Conservation (phyloP, 2,888 invertebrate genomes). For the Omphaloscelis lunosa region DNA sequence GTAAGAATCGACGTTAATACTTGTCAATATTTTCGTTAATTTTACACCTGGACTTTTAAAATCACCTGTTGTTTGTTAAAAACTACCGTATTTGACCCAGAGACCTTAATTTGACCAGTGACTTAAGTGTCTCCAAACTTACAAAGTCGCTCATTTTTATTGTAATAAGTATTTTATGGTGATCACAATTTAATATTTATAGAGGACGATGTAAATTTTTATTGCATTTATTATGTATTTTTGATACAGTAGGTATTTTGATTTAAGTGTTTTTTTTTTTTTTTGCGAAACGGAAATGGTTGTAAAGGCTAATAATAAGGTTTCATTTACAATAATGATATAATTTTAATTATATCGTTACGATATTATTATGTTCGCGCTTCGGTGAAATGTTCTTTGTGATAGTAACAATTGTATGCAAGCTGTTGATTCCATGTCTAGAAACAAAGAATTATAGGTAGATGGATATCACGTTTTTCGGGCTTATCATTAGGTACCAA, state of each 20-base stretch:
- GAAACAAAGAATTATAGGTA: conserved; percentile 16
- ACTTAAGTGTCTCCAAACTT: conserved; percentile 26
- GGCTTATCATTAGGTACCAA: too few relatives aligned
- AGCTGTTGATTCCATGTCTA: conserved; percentile 1
- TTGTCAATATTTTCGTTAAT: conserved; percentile 37
- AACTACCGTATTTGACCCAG: conserved; percentile 59
- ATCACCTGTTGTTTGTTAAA: conserved; percentile 66
- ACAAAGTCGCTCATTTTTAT: conserved; percentile 34
- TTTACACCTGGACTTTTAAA: conserved; percentile 48
- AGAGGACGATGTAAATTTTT: conserved; percentile 17
- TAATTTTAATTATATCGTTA: conserved; percentile 21
- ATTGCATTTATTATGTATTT: conserved; percentile 1
- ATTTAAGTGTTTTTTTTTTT: conserved; percentile 2
- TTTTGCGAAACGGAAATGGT: conserved; percentile 19
- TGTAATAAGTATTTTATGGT: conserved; percentile 28
- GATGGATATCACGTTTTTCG: not conserved
- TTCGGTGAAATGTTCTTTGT: conserved; percentile 34
- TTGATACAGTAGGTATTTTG: conserved; percentile 15
- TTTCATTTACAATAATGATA: conserved; percentile 27
- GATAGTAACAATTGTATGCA: conserved; percentile 27
- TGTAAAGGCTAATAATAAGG: conserved; percentile 9
- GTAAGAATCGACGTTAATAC: conserved; percentile 31
- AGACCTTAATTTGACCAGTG: conserved; percentile 60
- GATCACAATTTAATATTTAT: conserved; percentile 31
- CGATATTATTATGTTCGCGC: conserved; percentile 26